Evolutionary conservation across 2,888 invertebrate genomes (phyloP), one percentile per base, ranked within the genome.

Genomic region (Pollenia amentaria): DNA sequence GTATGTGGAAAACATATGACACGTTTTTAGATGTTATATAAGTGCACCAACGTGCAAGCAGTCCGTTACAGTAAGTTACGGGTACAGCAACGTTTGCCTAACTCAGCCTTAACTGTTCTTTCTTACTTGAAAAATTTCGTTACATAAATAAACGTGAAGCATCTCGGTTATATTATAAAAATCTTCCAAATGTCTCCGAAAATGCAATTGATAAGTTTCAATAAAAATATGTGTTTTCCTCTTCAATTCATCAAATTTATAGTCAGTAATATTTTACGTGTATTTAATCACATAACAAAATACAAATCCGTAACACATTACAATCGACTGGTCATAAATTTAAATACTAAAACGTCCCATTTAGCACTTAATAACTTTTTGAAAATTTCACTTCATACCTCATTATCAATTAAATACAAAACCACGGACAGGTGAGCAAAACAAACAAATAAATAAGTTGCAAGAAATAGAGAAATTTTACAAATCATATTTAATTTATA

Each of bases 401-500:
- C 57, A 53, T 79, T 73, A 81, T 67, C 81, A 75, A 67, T 55
- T 55, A 73, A 75, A 73, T 16, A n/a, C 11, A 51, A 60, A 62
- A 29, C n/a, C 11, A 16, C 60, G 12, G 42, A 38, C n/a, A 16
- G 46, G 12, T 62, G 48, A 60, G 53, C 12, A 57, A 64, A 46
- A 18, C 12, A 62, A 18, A 12, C 53, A 16, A 77, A 42, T 9
- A 62, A 42, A 51, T 40, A 57, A 60, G 44, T 29, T 57, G 46
- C 46, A 60, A 75, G 11, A 69, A 64, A 40, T 48, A 46, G 11
- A 46, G 11, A 42, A 48, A 18, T 42, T 48, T 62, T 38, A 44
- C 67, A 72, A 78, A 67, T 67, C 48, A 60, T 42, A 51, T 55
- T 65, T 80, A 85, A 86, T 86, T 83, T 86, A 80, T 65, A 72